A percentile compares a stretch with the other conserved stretches of the same genome.
Conservation (phyloP, 2,113 vertebrate species). For the Deroptyus accipitrinus region DNA sequence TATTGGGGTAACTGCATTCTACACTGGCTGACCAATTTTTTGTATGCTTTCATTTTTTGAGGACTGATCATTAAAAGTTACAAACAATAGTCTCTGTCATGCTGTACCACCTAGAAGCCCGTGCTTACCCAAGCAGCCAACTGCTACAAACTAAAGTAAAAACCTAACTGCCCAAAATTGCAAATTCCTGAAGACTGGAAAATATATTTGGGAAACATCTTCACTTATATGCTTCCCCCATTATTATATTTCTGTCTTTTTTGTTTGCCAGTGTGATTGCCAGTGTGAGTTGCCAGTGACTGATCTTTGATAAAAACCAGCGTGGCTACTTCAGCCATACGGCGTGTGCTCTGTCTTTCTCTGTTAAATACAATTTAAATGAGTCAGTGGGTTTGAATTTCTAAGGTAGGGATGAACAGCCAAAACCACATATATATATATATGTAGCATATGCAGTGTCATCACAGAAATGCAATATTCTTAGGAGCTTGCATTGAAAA, state of each 20-base stretch:
- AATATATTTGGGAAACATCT: not conserved
- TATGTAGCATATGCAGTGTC: not conserved
- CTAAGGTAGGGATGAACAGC: not conserved
- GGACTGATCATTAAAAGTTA: not conserved
- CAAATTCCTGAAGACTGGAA: not conserved
- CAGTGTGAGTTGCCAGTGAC: no score
- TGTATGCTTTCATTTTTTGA: not conserved
- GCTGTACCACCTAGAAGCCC: not conserved
- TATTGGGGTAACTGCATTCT: not conserved
- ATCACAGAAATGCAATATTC: not conserved
- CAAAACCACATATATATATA: not conserved
- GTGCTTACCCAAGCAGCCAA: not conserved
- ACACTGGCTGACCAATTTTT: not conserved
- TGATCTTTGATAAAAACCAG: not conserved
- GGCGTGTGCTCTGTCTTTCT: accelerated
- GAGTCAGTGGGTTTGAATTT: not conserved
- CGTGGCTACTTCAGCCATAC: not conserved
- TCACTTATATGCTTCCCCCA: not conserved
- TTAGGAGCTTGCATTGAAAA: not conserved
- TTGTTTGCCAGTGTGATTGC: not conserved
- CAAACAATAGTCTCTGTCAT: not conserved
- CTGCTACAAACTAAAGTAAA: not conserved
- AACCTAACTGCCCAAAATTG: not conserved
- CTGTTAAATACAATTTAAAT: not conserved
- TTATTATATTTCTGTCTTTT: not conserved